phyloP scores from a whole-genome alignment of 92 coral and sea anemone species.

The Pocillopora meandrina region DNA sequence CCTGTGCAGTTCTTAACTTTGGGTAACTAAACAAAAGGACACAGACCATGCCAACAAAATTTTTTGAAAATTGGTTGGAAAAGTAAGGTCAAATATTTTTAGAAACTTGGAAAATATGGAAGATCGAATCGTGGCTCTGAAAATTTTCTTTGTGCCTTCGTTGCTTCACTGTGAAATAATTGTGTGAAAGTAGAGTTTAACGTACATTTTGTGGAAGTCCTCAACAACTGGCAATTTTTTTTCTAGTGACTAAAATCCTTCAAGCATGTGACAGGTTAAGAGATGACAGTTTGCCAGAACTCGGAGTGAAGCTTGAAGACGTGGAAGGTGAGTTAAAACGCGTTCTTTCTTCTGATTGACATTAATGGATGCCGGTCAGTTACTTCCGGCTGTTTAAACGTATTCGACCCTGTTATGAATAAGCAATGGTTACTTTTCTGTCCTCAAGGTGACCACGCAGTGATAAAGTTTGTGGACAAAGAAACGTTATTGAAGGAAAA shows the following conservation, averaged over 20 bases:
- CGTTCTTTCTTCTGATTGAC: background rate
- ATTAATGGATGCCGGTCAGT: too few relatives aligned
- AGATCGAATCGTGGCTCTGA: too few relatives aligned
- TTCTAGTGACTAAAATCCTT: constrained; percentile 75
- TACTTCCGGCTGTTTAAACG: background rate
- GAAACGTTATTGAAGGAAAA: constrained; percentile 85
- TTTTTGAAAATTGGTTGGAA: too few relatives aligned
- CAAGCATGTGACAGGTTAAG: constrained; percentile 89
- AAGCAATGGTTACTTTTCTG: background rate
- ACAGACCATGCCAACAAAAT: too few relatives aligned
- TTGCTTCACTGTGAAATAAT: too few relatives aligned
- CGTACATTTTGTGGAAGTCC: too few relatives aligned
- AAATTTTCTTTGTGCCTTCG: too few relatives aligned
- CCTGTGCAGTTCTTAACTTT: too few relatives aligned
- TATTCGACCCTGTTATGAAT: background rate
- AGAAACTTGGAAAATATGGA: too few relatives aligned
- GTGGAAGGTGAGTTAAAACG: constrained; percentile 69
- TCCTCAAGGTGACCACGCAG: constrained; percentile 65
- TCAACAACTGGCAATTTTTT: background rate
- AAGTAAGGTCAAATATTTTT: too few relatives aligned
- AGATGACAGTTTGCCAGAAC: constrained; percentile 83
- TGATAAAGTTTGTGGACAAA: constrained; percentile 93
- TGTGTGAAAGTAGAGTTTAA: too few relatives aligned
- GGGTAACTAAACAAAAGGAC: too few relatives aligned
- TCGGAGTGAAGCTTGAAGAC: constrained; percentile 92